These are phyloP conservation scores for Uloborus diversus DNA, from an alignment of 1,140 invertebrate species.

Conservation along the genomic window DNA sequence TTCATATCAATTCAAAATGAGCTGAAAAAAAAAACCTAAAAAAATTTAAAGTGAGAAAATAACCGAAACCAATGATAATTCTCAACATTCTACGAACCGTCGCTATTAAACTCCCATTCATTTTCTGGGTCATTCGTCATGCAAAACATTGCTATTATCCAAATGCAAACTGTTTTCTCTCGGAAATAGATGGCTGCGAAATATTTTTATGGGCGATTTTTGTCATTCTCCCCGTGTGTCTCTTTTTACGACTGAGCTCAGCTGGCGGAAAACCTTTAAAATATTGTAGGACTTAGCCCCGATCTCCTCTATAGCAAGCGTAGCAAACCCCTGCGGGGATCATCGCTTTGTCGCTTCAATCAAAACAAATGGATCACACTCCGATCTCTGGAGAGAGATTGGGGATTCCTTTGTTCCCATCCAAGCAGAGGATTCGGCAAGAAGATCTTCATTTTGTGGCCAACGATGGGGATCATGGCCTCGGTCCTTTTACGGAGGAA, in stretches of 20 bases:
- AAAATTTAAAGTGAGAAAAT: too few relatives aligned
- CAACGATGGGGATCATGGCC: too few relatives aligned
- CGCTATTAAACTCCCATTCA: too few relatives aligned
- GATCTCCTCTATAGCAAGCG: not conserved
- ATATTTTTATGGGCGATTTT: slow-evolving; percentile 52
- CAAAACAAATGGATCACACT: slow-evolving; percentile 49
- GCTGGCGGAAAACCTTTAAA: slow-evolving; percentile 45
- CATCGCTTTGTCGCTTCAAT: slow-evolving; percentile 52
- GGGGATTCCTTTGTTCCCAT: not conserved
- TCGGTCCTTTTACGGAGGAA: too few relatives aligned
- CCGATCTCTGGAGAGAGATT: slow-evolving; percentile 6
- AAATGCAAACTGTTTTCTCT: too few relatives aligned
- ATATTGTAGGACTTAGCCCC: slow-evolving; percentile 47
- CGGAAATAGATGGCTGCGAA: slow-evolving; percentile 26
- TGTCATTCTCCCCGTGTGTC: slow-evolving; percentile 43
- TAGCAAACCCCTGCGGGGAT: slow-evolving; percentile 27
- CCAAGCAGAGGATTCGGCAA: not conserved
- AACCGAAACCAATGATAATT: too few relatives aligned
- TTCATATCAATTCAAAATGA: too few relatives aligned
- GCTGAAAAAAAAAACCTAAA: too few relatives aligned
- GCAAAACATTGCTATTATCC: too few relatives aligned
- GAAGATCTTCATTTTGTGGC: too few relatives aligned
- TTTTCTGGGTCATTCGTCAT: too few relatives aligned
- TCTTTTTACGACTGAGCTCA: slow-evolving; percentile 54
- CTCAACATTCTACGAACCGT: too few relatives aligned